Evolutionary conservation across 2,797 vertebrate species (phyloP), one percentile per base, ranked within the genome.

Genomic region (Bovichtus variegatus): DNA sequence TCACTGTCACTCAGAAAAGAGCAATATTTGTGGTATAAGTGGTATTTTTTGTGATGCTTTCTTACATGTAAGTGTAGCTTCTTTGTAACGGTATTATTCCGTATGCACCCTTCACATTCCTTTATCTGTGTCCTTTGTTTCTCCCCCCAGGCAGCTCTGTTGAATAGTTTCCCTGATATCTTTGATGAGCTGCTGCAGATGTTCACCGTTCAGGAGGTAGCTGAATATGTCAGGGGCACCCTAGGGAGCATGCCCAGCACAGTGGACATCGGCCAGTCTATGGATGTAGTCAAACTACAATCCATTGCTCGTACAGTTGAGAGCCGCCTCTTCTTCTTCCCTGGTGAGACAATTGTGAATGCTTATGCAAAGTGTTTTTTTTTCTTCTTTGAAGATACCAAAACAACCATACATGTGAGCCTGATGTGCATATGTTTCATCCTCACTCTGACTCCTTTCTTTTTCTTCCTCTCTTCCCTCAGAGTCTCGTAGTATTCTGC

Each of bases 231-330:
- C 82, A 91, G 98, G 51, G 98, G 98, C 15, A 99, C 98, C 0
- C 93, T 99, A 73, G 98, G 98, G 73, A 99, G 98, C 94, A 98
- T 99, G 97, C 98, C 98, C 90, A 99, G 98, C 83, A 99, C 98
- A 0, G 97, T 99, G 25, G 98, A 99, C 92, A 98, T 98, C 0
- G 98, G 98, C n/a, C 98, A 99, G 85, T 99, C 97, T 0, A 98
- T 99, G 98, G 98, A 99, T 7, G 97, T 99, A n/a, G 98, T 99
- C 49, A 99, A 99, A 88, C 95, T 99, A 10, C 98, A 99, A 87
- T 99, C 98, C 43, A 99, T 99, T 0, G 97, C 97, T 36, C 97
- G 98, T 54, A 99, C 98, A 0, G 98, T 99, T 0, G 98, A 99
- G 84, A 99, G 98, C 90, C 96, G 97, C 69, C 96, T 99, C 7